Evolutionary conservation across 2,113 vertebrate genomes (phyloP).

Genomic region (Murina feae): DNA sequence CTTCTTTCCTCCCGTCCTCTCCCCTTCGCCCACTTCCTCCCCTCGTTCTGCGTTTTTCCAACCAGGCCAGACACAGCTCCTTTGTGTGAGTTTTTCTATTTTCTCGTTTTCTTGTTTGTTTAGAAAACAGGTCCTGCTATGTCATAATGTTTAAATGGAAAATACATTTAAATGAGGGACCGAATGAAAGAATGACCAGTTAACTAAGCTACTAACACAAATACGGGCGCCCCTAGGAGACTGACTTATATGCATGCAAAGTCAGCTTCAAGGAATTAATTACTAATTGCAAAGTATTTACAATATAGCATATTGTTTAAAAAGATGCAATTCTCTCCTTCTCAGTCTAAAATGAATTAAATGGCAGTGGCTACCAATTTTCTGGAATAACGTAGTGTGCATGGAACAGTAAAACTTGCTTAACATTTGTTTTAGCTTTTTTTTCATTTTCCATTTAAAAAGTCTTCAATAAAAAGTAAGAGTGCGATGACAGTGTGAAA

Average conservation of each 20-base stretch:
- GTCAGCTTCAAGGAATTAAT: background rate
- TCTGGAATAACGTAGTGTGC: background rate
- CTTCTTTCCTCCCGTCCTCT: background rate
- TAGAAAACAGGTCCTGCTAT: background rate
- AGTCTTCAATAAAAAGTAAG: background rate
- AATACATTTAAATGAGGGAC: background rate
- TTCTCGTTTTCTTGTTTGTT: slow-evolving; percentile 57
- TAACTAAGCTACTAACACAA: background rate
- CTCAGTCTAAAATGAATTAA: background rate
- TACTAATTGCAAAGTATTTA: background rate
- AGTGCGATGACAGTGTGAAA: background rate
- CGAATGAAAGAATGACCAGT: background rate
- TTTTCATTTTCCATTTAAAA: background rate
- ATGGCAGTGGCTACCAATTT: background rate
- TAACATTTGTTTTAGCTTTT: background rate
- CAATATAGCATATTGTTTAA: background rate
- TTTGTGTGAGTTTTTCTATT: slow-evolving; percentile 69
- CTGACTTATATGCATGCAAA: background rate
- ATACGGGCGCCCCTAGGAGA: background rate
- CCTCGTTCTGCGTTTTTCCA: background rate
- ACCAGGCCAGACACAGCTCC: slow-evolving; percentile 51
- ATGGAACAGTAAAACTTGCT: background rate
- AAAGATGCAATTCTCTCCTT: background rate
- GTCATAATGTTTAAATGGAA: background rate
- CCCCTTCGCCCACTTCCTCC: background rate